phyloP scores from a whole-genome alignment of 2,113 vertebrate species.

The Ctenomys sociabilis region DNA sequence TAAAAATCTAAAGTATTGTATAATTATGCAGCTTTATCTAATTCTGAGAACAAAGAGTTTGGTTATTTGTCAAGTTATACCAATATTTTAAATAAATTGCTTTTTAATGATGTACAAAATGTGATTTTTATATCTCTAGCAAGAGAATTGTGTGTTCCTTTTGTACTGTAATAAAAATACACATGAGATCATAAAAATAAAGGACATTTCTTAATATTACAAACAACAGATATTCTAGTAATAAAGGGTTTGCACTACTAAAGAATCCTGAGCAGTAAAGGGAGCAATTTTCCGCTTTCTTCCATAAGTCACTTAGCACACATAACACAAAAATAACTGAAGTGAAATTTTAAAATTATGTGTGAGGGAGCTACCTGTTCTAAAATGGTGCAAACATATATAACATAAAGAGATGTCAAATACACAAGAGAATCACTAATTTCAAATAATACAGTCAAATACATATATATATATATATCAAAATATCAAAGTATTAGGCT shows the following conservation, averaged over 20 bases:
- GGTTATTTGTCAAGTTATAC: background rate
- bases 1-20: background rate
- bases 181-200: conserved; percentile 11
- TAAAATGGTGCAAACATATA: background rate
- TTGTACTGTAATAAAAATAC: conserved; percentile 46
- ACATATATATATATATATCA: background rate
- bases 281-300: background rate
- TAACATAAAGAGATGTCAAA: conserved; percentile 3
- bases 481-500: background rate
- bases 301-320: conserved; percentile 39
- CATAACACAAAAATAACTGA: conserved; percentile 23
- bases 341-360: conserved; percentile 10
- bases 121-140: background rate
- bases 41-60: background rate
- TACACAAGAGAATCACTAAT: background rate
- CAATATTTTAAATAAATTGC: background rate
- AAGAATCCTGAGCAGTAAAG: background rate
- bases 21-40: conserved; percentile 21
- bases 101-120: conserved; percentile 4
- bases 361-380: background rate
- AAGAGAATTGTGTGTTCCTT: conserved; percentile 24
- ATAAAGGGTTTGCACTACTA: background rate
- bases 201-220: background rate
- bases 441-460: conserved; percentile 17
- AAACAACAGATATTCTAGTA: background rate